Conservation (phyloP, 2,113 vertebrate genomes). For the Candoia aspera region DNA sequence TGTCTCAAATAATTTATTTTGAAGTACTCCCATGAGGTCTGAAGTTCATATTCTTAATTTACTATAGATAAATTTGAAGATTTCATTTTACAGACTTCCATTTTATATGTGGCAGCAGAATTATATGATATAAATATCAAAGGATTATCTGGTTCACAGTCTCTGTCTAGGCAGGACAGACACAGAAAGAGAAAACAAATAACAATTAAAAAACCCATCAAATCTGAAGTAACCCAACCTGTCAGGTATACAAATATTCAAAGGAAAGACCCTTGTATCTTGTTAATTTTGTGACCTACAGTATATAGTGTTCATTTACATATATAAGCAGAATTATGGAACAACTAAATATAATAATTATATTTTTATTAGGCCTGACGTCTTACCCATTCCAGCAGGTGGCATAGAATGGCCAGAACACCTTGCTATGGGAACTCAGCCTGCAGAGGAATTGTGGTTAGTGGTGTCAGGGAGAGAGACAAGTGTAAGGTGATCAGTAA, state of each 20-base stretch:
- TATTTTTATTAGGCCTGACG: background rate
- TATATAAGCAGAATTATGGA: background rate
- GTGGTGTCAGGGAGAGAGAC: background rate
- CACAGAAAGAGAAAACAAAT: background rate
- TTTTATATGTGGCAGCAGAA: background rate
- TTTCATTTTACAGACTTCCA: background rate
- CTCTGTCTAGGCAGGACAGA: background rate
- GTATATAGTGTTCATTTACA: background rate
- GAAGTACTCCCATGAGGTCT: background rate
- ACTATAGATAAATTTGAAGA: background rate
- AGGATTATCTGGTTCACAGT: background rate
- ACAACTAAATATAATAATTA: background rate
- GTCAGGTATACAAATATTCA: background rate
- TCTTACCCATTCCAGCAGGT: background rate
- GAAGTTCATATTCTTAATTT: background rate
- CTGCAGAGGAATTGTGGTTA: background rate
- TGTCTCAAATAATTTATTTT: slow-evolving; percentile 21
- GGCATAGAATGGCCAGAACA: background rate
- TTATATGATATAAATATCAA: background rate
- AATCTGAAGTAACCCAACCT: background rate
- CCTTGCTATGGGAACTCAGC: background rate
- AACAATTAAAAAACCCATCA: background rate
- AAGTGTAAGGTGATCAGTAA: background rate
- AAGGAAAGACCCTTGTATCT: background rate
- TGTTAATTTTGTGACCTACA: background rate